Percentiles rank a stretch among this genome's conserved stretches.
Evolutionary conservation across 2,797 vertebrate species (phyloP).

Genomic region (Characodon lateralis): DNA sequence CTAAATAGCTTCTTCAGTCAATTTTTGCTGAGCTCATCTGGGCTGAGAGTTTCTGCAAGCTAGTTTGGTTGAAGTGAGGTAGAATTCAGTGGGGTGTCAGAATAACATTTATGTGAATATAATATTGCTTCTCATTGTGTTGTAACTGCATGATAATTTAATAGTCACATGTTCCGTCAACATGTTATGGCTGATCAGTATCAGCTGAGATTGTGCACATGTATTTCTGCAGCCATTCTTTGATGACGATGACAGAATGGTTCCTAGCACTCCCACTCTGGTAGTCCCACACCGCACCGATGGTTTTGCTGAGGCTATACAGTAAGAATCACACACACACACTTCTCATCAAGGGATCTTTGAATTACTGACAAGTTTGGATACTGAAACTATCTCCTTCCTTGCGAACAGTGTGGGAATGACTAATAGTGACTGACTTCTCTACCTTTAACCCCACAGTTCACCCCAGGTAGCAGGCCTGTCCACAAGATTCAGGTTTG

Average conservation of each 20-base stretch:
- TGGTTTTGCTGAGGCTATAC: constrained; percentile 97
- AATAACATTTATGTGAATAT: no score
- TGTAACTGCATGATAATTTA: not conserved
- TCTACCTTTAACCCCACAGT: constrained; percentile 69
- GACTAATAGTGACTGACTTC: not conserved
- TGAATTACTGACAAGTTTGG: not conserved
- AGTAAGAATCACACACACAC: constrained; percentile 81
- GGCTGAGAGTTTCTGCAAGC: not conserved
- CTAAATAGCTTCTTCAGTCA: not conserved
- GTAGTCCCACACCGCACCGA: constrained; percentile 97
- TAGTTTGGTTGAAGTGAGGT: no score
- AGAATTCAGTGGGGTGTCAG: no score
- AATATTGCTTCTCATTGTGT: not conserved
- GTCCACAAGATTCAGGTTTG: constrained; percentile 94
- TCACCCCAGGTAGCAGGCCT: constrained; percentile 96
- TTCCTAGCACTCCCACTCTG: constrained; percentile 96
- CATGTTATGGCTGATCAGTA: not conserved
- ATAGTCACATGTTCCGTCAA: not conserved
- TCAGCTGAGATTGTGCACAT: not conserved
- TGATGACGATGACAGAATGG: constrained; percentile 97
- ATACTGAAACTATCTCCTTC: not conserved
- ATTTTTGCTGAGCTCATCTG: not conserved
- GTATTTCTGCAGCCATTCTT: constrained; percentile 92
- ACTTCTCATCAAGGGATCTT: not conserved
- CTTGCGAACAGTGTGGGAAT: not conserved